Base-by-base conservation (phyloP, 2,888 invertebrate genomes). In the Cosmia trapezina region DNA sequence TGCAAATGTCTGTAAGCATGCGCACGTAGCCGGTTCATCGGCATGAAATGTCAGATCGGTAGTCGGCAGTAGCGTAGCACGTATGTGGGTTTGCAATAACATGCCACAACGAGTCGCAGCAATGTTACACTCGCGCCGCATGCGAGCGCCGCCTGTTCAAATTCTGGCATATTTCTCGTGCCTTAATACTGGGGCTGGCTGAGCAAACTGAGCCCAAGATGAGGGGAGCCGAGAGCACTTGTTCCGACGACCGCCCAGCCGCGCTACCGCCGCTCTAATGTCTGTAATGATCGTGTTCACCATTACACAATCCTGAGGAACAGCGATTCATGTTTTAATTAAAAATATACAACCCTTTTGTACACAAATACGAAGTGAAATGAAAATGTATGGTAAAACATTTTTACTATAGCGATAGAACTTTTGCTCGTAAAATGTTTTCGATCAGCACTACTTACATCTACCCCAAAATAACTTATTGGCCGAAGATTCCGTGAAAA, bases 51-150 rank as follows among this genome's bases (percentile, higher is more conserved):
- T 95, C 95, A 94, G 94, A 94, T 92, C 94, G 95, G 93, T 92
- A 94, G 94, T 93, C 93, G 91, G 92, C 91, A 89, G 91, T 85
- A 90, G 91, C 92, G 91, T 85, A 90, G 91, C 92, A 93, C 93
- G 94, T 95, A 95, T 94, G 95, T 93, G 93, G 94, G 94, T 94
- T 95, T 93, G 96, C 95, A 96, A 96, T 96, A 96, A 96, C 96
- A 96, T 95, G 94, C 95, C 95, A 92, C 95, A 93, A 93, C 92
- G 94, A 94, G 93, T 95, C 92, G 91, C 91, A 94, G 95, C 94
- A 91, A 95, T 95, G 95, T 92, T 94, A 93, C 94, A 93, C 93
- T 91, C 94, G 94, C 91, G 90, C 91, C 91, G 92, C 89, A 93
- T 92, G 93, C 92, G 92, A 92, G 91, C 91, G 86, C 93, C 92